phyloP scores from a whole-genome alignment of 2,888 invertebrate species.

The Metallyticus violacea region DNA sequence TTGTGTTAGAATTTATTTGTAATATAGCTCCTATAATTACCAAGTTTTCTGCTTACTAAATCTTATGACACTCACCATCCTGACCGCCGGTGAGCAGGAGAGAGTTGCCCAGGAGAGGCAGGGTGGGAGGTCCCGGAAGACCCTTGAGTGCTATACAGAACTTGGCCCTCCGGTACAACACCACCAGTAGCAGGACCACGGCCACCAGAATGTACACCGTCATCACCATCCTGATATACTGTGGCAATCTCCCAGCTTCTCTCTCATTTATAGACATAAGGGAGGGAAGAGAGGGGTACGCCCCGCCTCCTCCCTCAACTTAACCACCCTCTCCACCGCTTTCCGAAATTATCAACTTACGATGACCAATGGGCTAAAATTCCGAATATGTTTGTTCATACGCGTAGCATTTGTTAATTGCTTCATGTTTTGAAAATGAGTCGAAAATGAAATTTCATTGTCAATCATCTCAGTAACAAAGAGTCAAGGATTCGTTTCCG shows the following conservation, averaged over 20 bases:
- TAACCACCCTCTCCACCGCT: background rate
- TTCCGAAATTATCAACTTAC: background rate
- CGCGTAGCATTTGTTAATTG: no score
- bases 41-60: no score
- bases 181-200: background rate
- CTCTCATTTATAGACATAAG: background rate
- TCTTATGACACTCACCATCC: background rate
- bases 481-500: background rate
- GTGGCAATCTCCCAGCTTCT: background rate
- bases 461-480: background rate
- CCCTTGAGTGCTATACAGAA: background rate
- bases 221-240: background rate
- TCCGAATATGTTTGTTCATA: background rate
- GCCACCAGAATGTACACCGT: background rate
- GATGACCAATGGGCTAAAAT: background rate
- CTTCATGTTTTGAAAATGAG: no score
- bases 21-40: no score
- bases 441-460: no score
- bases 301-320: background rate
- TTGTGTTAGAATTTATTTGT: no score
- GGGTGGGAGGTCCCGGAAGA: background rate
- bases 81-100: background rate
- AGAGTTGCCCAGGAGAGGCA: background rate
- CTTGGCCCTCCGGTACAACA: background rate
- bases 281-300: background rate